Conservation (phyloP, 1,140 invertebrate genomes). For the Octopus bimaculoides region DNA sequence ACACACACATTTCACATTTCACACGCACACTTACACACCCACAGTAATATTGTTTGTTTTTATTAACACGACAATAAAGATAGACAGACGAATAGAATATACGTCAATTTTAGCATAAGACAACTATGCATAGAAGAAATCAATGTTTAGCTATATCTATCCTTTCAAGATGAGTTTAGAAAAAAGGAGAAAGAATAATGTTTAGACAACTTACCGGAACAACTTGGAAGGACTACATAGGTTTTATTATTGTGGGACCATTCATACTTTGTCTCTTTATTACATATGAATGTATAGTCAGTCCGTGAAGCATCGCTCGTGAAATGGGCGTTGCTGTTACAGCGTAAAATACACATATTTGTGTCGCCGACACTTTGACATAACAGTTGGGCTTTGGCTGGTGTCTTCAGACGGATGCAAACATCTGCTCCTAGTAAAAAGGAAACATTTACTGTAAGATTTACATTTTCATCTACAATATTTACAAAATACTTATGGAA, state of each 20-base stretch:
- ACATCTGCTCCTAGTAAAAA: slow-evolving; percentile 13
- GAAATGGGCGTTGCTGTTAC: slow-evolving; percentile 24
- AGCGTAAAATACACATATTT: slow-evolving; percentile 16
- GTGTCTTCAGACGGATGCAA: slow-evolving; percentile 29
- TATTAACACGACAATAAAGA: too few relatives aligned
- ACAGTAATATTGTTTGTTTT: too few relatives aligned
- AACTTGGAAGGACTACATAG: slow-evolving; percentile 38
- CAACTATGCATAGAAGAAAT: too few relatives aligned
- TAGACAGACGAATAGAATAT: too few relatives aligned
- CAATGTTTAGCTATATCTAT: too few relatives aligned
- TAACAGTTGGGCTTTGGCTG: slow-evolving; percentile 30
- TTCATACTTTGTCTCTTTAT: slow-evolving; percentile 36
- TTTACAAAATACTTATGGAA: too few relatives aligned
- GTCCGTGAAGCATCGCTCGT: slow-evolving; percentile 3
- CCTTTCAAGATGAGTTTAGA: too few relatives aligned
- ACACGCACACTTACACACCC: too few relatives aligned
- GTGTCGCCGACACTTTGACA: slow-evolving; percentile 24
- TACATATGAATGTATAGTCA: slow-evolving; percentile 32
- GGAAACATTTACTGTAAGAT: too few relatives aligned
- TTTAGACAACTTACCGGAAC: slow-evolving; percentile 40
- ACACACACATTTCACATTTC: background rate
- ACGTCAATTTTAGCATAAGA: too few relatives aligned
- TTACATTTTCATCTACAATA: too few relatives aligned
- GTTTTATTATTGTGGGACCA: slow-evolving; percentile 42
- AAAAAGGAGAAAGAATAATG: too few relatives aligned